Conservation (phyloP, 2,113 vertebrate genomes). For the Lophochroa leadbeateri region DNA sequence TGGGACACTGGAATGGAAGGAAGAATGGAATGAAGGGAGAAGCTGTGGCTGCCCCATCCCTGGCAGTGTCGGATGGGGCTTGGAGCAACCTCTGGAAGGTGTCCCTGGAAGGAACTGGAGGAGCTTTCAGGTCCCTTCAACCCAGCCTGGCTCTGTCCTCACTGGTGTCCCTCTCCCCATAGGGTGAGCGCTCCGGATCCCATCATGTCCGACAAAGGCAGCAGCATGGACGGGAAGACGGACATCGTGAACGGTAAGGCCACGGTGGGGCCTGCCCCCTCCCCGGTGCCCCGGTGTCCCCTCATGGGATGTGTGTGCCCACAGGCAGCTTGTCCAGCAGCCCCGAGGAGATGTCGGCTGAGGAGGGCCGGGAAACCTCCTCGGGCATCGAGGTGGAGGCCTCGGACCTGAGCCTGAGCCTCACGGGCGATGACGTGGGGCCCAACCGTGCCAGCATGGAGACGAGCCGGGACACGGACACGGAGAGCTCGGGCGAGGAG, state of each 20-base stretch:
- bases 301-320: neutral
- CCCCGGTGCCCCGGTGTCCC: neutral
- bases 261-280: too few species aligned
- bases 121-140: too few species aligned
- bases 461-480: constrained; percentile 69
- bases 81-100: too few species aligned
- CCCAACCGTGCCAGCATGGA: constrained; percentile 65
- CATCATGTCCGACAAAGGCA: constrained; percentile 71
- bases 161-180: neutral
- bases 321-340: constrained; percentile 80
- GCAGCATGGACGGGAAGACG: constrained; percentile 68
- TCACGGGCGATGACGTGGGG: constrained; percentile 74
- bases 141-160: neutral
- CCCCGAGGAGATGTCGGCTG: constrained; percentile 77
- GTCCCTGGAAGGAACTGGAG: too few species aligned
- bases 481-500: constrained; percentile 79
- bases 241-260: constrained; percentile 75
- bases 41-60: too few species aligned
- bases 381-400: constrained; percentile 82
- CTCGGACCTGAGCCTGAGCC: constrained; percentile 78
- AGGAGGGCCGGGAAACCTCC: constrained; percentile 77
- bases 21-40: too few species aligned
- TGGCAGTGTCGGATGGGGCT: too few species aligned
- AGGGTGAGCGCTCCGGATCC: constrained; percentile 28
- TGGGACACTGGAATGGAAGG: too few species aligned